Percentiles rank a stretch among this genome's conserved stretches.
Evolutionary conservation across 1,140 invertebrate species (phyloP).

Genomic region (Drosophila pseudoananassae): DNA sequence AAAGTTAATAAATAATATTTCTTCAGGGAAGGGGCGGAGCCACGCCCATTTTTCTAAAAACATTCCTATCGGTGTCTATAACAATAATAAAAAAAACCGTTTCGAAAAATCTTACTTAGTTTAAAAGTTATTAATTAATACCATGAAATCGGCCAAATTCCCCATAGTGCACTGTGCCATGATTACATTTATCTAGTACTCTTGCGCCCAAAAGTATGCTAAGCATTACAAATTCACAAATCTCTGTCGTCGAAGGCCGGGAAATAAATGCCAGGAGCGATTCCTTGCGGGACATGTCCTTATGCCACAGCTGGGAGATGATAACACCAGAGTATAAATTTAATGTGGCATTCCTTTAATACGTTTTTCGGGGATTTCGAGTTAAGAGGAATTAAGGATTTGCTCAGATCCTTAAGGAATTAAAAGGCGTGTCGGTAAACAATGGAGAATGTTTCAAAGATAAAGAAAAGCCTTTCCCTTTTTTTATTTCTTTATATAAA

Average conservation of each 20-base stretch:
- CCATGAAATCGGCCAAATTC: too few species aligned
- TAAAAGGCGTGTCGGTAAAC: not conserved
- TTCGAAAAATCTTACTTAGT: too few species aligned
- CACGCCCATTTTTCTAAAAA: too few species aligned
- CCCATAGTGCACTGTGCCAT: too few species aligned
- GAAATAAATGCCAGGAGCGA: slow-evolving; percentile 28
- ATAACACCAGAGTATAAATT: slow-evolving; percentile 11
- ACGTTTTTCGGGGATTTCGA: slow-evolving; percentile 11
- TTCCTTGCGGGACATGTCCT: slow-evolving; percentile 14
- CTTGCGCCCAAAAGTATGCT: slow-evolving; percentile 37
- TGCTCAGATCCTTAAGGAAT: not conserved
- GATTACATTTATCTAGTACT: slow-evolving; percentile 46
- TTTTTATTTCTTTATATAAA: not conserved
- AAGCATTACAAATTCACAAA: slow-evolving; percentile 47
- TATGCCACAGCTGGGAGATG: slow-evolving; percentile 26
- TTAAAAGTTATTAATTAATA: too few species aligned
- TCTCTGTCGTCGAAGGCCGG: slow-evolving; percentile 20
- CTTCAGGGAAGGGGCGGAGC: too few species aligned
- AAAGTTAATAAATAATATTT: too few species aligned
- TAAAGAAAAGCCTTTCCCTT: not conserved
- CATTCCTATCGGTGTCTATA: too few species aligned
- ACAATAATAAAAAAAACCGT: too few species aligned
- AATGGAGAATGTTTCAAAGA: not conserved
- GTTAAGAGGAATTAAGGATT: not conserved
- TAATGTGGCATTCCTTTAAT: slow-evolving; percentile 15